A percentile compares a stretch with the other conserved stretches of the same genome.
Conservation (phyloP, 2,797 vertebrate species). For the Coreius guichenoti region DNA sequence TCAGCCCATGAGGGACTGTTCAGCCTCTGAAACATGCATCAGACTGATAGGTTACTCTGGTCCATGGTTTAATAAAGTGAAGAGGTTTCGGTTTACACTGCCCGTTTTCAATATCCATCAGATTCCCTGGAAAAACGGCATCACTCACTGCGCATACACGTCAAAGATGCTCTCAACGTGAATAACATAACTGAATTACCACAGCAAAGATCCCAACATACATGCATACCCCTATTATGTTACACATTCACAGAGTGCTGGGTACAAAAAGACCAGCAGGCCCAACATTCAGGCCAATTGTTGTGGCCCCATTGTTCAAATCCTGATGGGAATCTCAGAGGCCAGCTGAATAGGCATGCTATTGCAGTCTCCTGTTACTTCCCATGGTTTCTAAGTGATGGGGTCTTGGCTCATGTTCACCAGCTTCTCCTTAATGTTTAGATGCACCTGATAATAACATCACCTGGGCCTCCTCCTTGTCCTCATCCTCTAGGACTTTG, state of each 20-base stretch:
- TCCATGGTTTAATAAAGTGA: constrained; percentile 27
- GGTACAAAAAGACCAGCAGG: neutral
- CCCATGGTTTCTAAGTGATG: constrained; percentile 50
- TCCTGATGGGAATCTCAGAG: constrained; percentile 60
- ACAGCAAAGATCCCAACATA: constrained; percentile 6
- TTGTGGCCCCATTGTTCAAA: constrained; percentile 65
- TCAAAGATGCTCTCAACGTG: neutral
- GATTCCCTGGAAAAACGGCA: neutral
- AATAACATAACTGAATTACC: constrained; percentile 33
- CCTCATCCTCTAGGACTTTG: constrained; percentile 60
- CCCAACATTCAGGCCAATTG: constrained; percentile 53
- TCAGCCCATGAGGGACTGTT: constrained; percentile 7
- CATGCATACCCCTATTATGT: constrained; percentile 25
- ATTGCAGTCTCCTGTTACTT: constrained; percentile 65
- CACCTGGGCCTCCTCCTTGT: constrained; percentile 46
- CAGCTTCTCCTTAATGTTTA: constrained; percentile 66
- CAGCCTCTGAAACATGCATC: constrained; percentile 26
- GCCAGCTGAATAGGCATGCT: constrained; percentile 48
- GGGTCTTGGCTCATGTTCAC: constrained; percentile 60
- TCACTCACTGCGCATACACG: constrained; percentile 1
- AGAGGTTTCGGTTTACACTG: constrained; percentile 30
- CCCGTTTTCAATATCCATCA: constrained; percentile 12
- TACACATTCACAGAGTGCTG: neutral
- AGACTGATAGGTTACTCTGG: constrained; percentile 11
- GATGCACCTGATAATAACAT: constrained; percentile 68